Evolutionary conservation across 2,888 invertebrate genomes (phyloP), one percentile per base, ranked within the genome.

Genomic region (Rhagium mordax): DNA sequence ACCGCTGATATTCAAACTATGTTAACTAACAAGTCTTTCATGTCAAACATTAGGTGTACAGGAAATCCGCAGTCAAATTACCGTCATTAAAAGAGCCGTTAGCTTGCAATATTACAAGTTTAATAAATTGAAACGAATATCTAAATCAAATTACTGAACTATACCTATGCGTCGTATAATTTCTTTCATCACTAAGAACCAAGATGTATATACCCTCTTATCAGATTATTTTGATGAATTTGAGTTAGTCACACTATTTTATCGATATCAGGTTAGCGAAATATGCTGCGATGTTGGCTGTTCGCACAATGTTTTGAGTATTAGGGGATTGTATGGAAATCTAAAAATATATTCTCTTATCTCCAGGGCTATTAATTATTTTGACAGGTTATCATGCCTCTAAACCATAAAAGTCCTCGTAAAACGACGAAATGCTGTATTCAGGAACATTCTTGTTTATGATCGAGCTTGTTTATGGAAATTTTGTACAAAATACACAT

Each of bases 181-280:
- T 62, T 61, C 62, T 72, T 71, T 55, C 68, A 60, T 62, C 67
- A 72, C 48, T 61, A 53, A 47, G 24, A 16, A 33, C 64, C 27
- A 41, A 60, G 47, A 59, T 55, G 57, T 16, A 51, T 5, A 5
- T 51, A n/a, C n/a, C n/a, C n/a, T 51, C 59, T 41, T 71, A 72
- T 72, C 72, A 57, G 64, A 72, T 72, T 68, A 51, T 55, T 41
- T 61, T 72, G 69, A 72, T 72, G 62, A 61, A 72, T 55, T 64
- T 48, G 49, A 24, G 49, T 15, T 69, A 69, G 68, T 72, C 68
- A 64, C 72, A 72, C 72, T 72, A 68, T 62, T 69, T 69, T 72
- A 49, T 62, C 72, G 64, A 70, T 60, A 69, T 61, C 10, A 16
- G 8, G 51, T 51, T 51, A 51, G 20, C 5, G 7, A 49, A 49